phyloP scores from a whole-genome alignment of 1,140 invertebrate species.

The Drosophila saltans region DNA sequence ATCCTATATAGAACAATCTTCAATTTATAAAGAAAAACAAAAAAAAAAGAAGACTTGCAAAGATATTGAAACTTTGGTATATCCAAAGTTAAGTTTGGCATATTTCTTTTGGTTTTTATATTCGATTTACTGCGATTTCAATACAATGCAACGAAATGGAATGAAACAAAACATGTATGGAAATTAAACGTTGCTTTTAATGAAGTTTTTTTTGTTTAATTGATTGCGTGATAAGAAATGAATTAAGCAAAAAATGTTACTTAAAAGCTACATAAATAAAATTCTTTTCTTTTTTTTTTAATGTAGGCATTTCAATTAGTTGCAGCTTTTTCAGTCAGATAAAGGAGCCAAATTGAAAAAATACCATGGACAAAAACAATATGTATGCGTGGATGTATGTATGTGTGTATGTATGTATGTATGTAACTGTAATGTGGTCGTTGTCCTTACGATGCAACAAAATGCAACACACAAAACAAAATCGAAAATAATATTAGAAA shows the following conservation, averaged over 20 bases:
- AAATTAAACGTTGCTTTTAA: slow-evolving; percentile 73
- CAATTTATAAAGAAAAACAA: no score
- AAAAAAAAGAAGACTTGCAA: neutral
- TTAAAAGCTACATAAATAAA: slow-evolving; percentile 59
- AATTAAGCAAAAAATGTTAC: slow-evolving; percentile 58
- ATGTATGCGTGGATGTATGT: slow-evolving; percentile 32
- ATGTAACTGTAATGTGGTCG: slow-evolving; percentile 20
- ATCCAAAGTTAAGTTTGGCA: neutral
- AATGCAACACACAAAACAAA: slow-evolving; percentile 83
- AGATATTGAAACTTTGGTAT: neutral
- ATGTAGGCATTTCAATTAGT: slow-evolving; percentile 67
- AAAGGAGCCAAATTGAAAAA: slow-evolving; percentile 72
- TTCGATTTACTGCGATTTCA: slow-evolving; percentile 32
- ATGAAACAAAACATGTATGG: slow-evolving; percentile 55
- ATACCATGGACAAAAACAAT: slow-evolving; percentile 41
- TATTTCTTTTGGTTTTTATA: slow-evolving; percentile 36
- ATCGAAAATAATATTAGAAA: slow-evolving; percentile 81
- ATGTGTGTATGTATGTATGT: slow-evolving; percentile 31
- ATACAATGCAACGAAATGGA: slow-evolving; percentile 59
- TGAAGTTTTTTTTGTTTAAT: slow-evolving; percentile 43
- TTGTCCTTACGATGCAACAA: slow-evolving; percentile 78
- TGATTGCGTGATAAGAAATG: slow-evolving; percentile 49
- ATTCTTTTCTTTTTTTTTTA: slow-evolving; percentile 40
- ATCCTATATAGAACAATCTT: no score
- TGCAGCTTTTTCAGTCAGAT: slow-evolving; percentile 68